Conservation (phyloP, 2,797 vertebrate genomes). For the Hippocampus kuda region DNA sequence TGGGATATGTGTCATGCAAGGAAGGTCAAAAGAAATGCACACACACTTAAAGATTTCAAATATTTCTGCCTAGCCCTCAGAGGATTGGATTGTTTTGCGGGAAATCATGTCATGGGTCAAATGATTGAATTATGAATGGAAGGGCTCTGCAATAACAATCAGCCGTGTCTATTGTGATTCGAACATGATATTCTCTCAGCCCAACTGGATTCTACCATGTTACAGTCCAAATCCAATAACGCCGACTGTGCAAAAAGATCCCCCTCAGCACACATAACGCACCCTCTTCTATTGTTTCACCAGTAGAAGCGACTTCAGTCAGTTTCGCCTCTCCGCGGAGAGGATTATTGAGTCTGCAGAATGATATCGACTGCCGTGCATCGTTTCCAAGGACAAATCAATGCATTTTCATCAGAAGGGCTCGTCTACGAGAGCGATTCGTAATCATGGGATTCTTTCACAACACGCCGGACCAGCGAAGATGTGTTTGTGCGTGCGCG, state of each 20-base stretch:
- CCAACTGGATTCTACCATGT: slow-evolving; percentile 57
- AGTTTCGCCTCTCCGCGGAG: slow-evolving; percentile 29
- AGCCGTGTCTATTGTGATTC: slow-evolving; percentile 58
- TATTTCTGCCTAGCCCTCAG: slow-evolving; percentile 48
- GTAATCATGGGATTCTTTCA: slow-evolving; percentile 42
- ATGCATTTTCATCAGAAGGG: slow-evolving; percentile 52
- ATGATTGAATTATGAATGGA: slow-evolving; percentile 69
- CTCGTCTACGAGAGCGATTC: slow-evolving; percentile 44
- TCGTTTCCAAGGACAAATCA: slow-evolving; percentile 52
- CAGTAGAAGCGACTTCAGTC: slow-evolving; percentile 38
- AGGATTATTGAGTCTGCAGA: slow-evolving; percentile 37
- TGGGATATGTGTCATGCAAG: slow-evolving; percentile 43
- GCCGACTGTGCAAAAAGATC: slow-evolving; percentile 51
- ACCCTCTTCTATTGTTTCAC: slow-evolving; percentile 56
- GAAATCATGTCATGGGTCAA: slow-evolving; percentile 66
- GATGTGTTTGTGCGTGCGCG: not conserved
- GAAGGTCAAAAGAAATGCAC: slow-evolving; percentile 56
- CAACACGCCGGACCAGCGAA: slow-evolving; percentile 25
- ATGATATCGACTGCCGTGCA: slow-evolving; percentile 51
- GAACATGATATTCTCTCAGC: slow-evolving; percentile 50
- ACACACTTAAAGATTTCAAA: slow-evolving; percentile 37
- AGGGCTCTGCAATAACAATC: slow-evolving; percentile 58
- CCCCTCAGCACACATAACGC: slow-evolving; percentile 5
- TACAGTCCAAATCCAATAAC: slow-evolving; percentile 69
- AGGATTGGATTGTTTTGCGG: slow-evolving; percentile 64